These are phyloP conservation scores for Poeciliopsis paucimaculata DNA, from an alignment of 2,797 vertebrate species.

Conservation along the genomic window DNA sequence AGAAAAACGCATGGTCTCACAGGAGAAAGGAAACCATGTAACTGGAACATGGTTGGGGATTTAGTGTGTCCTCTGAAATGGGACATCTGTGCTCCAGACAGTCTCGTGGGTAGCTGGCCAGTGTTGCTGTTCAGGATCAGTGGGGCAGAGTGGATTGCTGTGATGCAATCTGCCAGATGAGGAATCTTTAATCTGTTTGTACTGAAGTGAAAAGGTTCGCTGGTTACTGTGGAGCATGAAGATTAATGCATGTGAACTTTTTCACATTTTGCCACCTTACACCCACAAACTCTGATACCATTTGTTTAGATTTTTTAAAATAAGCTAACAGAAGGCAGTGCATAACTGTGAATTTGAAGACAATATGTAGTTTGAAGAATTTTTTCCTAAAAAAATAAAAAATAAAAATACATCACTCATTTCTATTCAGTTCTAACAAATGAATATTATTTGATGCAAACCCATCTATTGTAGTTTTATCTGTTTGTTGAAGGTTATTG, in stretches of 20 bases:
- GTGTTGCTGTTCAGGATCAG: conserved; percentile 40
- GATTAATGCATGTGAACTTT: neutral
- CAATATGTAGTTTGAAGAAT: neutral
- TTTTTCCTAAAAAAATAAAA: neutral
- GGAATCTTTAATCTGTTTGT: conserved; percentile 21
- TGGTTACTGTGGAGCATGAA: neutral
- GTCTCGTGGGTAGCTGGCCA: conserved; percentile 44
- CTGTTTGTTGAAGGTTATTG: neutral
- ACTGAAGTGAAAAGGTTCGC: conserved; percentile 5
- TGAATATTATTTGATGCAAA: neutral
- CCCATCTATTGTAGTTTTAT: neutral
- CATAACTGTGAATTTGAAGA: neutral
- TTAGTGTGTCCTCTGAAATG: conserved; percentile 25
- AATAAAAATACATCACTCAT: neutral
- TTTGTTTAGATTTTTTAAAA: neutral
- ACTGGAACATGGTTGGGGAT: conserved; percentile 3
- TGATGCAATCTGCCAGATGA: conserved; percentile 40
- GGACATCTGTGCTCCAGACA: conserved; percentile 39
- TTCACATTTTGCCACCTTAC: neutral
- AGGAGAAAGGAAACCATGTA: neutral
- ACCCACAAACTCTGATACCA: neutral
- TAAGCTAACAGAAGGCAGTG: neutral
- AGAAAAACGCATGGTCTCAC: neutral
- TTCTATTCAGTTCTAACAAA: neutral
- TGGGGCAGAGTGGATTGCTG: conserved; percentile 42